Evolutionary conservation across 2,113 vertebrate genomes (phyloP).

Genomic region (Zingel zingel): DNA sequence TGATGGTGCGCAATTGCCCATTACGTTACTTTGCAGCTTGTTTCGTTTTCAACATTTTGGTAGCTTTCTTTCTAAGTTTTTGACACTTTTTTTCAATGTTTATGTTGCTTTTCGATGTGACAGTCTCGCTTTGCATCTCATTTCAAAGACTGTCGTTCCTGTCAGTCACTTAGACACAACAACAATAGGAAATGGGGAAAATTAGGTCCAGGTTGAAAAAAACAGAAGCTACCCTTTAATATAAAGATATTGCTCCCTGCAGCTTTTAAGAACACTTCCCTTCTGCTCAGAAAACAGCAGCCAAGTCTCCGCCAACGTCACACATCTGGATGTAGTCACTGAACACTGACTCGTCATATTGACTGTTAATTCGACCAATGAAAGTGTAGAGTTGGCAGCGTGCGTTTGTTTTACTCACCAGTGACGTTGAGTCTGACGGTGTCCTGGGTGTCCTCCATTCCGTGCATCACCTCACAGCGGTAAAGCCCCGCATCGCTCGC

Average conservation of each 20-base stretch:
- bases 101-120: too few relatives aligned
- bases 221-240: background rate
- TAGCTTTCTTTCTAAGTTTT: too few relatives aligned
- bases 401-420: slow-evolving; percentile 83
- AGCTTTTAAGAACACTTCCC: background rate
- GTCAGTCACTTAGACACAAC: too few relatives aligned
- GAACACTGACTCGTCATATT: background rate
- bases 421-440: slow-evolving; percentile 85
- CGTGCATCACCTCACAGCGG: slow-evolving; percentile 93
- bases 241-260: background rate
- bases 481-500: slow-evolving; percentile 92
- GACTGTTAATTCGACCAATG: slow-evolving; percentile 1
- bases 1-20: too few relatives aligned
- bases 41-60: too few relatives aligned
- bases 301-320: background rate
- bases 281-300: background rate
- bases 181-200: too few relatives aligned
- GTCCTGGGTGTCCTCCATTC: slow-evolving; percentile 90
- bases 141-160: too few relatives aligned
- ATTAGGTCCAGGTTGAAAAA: too few relatives aligned
- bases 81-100: too few relatives aligned
- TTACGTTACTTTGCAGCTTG: too few relatives aligned
- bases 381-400: background rate
- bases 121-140: too few relatives aligned
- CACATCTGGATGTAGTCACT: slow-evolving; percentile 44